These are phyloP conservation scores for Vombatus ursinus DNA, from an alignment of 2,113 vertebrate species.

Conservation along the genomic window DNA sequence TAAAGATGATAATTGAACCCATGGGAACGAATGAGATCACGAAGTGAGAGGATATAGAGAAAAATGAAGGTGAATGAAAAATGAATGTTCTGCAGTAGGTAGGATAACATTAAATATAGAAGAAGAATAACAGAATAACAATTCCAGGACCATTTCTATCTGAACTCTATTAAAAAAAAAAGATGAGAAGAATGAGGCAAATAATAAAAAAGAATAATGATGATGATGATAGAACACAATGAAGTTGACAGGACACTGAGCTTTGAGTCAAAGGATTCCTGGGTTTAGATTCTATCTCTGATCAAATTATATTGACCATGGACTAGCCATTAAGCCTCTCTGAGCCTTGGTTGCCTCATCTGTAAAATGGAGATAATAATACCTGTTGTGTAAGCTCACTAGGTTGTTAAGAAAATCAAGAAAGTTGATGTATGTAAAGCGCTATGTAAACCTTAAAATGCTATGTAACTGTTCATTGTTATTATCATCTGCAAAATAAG, in stretches of 20 bases:
- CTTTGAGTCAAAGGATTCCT: neutral
- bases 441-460: neutral
- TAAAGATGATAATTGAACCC: neutral
- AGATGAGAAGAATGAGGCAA: neutral
- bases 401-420: neutral
- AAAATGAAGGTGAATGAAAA: neutral
- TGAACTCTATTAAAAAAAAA: neutral
- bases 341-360: neutral
- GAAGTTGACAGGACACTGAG: neutral
- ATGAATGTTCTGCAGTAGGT: neutral
- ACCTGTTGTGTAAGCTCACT: neutral
- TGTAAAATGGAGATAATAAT: neutral
- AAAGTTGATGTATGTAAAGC: neutral
- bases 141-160: neutral
- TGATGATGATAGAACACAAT: neutral
- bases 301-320: neutral
- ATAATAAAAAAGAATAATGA: neutral
- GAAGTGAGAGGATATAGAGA: neutral
- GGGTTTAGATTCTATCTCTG: neutral
- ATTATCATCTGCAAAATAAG: neutral
- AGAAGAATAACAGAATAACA: neutral
- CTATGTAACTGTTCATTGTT: neutral
- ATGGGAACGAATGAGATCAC: neutral
- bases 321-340: neutral
- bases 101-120: neutral